Percentiles rank a stretch among this genome's conserved stretches.
phyloP scores from a whole-genome alignment of 1,140 invertebrate genomes.

The Anastrepha obliqua region DNA sequence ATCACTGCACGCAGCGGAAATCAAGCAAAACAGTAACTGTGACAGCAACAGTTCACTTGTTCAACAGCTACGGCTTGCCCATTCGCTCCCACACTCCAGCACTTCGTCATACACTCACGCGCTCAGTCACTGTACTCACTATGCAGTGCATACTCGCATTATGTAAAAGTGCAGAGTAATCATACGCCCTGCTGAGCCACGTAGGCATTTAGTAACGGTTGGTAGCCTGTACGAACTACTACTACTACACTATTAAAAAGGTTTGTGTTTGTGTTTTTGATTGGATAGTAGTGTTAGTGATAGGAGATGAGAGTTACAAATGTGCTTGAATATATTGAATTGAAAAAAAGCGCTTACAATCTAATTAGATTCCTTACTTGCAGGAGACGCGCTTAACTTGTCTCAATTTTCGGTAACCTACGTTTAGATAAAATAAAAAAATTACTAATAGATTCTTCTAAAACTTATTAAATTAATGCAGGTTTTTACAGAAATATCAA shows the following conservation, averaged over 20 bases:
- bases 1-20: conserved; percentile 39
- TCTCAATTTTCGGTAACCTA: too few relatives aligned
- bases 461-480: too few relatives aligned
- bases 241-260: not conserved
- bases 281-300: not conserved
- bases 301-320: not conserved
- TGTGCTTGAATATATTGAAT: not conserved
- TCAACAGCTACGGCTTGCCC: not conserved
- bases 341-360: too few relatives aligned
- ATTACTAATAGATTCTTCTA: too few relatives aligned
- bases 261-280: not conserved
- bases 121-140: not conserved
- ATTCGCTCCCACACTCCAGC: not conserved
- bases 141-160: not conserved
- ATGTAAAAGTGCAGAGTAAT: conserved; percentile 6
- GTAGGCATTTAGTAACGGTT: not conserved
- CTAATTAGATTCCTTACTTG: too few relatives aligned
- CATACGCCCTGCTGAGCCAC: conserved; percentile 30
- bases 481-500: too few relatives aligned
- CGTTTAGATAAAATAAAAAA: too few relatives aligned
- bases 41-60: conserved; percentile 15
- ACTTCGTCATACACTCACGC: not conserved
- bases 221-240: not conserved
- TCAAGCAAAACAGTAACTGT: conserved; percentile 16
- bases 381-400: too few relatives aligned